Evolutionary conservation across 2,113 vertebrate species (phyloP), one percentile per base, ranked within the genome.

Genomic region (Tapirus terrestris): DNA sequence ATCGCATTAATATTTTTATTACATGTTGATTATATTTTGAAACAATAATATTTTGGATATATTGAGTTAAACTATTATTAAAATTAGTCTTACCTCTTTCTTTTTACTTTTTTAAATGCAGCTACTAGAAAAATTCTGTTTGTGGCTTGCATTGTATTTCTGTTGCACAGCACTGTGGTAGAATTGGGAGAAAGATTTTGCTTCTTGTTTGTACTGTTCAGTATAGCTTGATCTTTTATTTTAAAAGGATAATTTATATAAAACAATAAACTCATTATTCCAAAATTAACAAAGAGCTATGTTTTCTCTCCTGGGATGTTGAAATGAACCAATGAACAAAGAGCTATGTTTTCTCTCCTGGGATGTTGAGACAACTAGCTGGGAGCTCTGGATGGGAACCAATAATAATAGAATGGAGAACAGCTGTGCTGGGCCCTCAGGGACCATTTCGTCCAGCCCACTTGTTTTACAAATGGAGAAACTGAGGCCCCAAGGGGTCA

Each of bases 181-280:
- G 84, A 82, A 65, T 82, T 13, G 58, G 67, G 67, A 58, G 60
- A 75, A 33, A 27, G 9, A 73, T 20, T 89, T 53, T 8, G n/a
- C 60, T 17, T 75, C 77, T 43, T 60, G 61, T 33, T 92, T 70
- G 31, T 39, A 48, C 77, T n/a, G 3, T 43, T 67, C 56, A 48
- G 53, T 61, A 13, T 77, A 36, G 84, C 33, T 61, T 63, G 31
- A 53, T 81, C 53, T 87, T 91, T 39, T 39, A 39, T 39, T 94
- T 48, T 85, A 91, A 89, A 96, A 70, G 31, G 45, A 58, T 75
- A 39, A 63, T 96, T 96, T 92, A 60, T 29, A 21, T 17, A 10
- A 85, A 88, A 96, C 91, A 96, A 97, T 94, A 85, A 48, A 73
- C 88, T 73, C 56, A 21, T 73, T 92, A 33, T 96, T 95, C 83